Conservation (phyloP, 1,140 invertebrate genomes). For the honey bee (Apis mellifera) region Amel_HAv3.1 CM009938.2:9657001-9657500, state of each 20-base stretch:
- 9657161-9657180: conserved; percentile 62
- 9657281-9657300: conserved; percentile 27
- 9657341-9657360: conserved; percentile 43
- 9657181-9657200: conserved; percentile 3
- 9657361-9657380: conserved; percentile 22
- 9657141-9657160: conserved; percentile 63
- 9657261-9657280: conserved; percentile 53
- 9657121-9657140: conserved; percentile 46
- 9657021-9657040: conserved; percentile 26
- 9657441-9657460: background rate
- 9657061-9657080: background rate
- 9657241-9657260: conserved; percentile 14
- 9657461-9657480: no score
- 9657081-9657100: background rate
- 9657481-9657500: background rate
- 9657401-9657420: background rate
- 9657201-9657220: conserved; percentile 46
- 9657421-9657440: background rate
- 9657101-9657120: conserved; percentile 39
- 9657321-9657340: conserved; percentile 64
- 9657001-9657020: background rate
- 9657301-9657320: conserved; percentile 68
- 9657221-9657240: conserved; percentile 25
- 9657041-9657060: background rate
- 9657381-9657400: background rate